Base-by-base conservation (phyloP, 1,140 invertebrate species). In the Neoseiulus cucumeris region DNA sequence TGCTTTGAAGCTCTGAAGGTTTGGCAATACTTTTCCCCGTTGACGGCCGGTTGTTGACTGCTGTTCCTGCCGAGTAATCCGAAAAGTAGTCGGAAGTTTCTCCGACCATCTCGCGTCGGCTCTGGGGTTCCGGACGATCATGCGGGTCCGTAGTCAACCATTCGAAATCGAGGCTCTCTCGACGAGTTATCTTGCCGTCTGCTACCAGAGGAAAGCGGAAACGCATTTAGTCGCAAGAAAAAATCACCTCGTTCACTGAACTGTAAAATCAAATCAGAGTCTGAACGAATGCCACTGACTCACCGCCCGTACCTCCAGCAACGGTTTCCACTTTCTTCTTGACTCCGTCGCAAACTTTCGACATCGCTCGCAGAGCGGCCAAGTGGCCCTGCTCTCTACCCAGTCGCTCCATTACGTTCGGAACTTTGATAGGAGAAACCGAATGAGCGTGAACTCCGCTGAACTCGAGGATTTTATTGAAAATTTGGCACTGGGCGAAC, bases 401-500 rank as follows among this genome's bases (percentile, higher is more conserved):
- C 14, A 59, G 51, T 17, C 51, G 51, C 9, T 59, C 51, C 51
- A 59, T 59, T 33, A 59, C 51, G 22, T 59, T 33, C 14, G 51
- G 25, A 25, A 59, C 51, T 59, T 59, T 59, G 14, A 59, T 17
- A 14, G 51, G 51, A 25, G 14, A 17, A 6, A 59, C 51, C 22
- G 51, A 59, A 25, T 59, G 51, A 33, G 51, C 33, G 25, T 59
- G 51, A 17, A 59, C 51, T 33, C 51, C 51, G 22, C 51, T 59
- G 51, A 59, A 59, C 22, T 59, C 51, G 51, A 59, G 51, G 22
- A 59, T 59, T 33, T 59, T 59, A 25, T 59, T 59, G 51, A 59
- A 59, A 33, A 59, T 59, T 59, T 59, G 51, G 51, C 51, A 59
- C 51, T 59, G 51, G 12, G 51, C 51, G 22, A 59, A 59, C 51